Conservation (phyloP, 2,888 invertebrate species). For the Dasysyrphus albostriatus region DNA sequence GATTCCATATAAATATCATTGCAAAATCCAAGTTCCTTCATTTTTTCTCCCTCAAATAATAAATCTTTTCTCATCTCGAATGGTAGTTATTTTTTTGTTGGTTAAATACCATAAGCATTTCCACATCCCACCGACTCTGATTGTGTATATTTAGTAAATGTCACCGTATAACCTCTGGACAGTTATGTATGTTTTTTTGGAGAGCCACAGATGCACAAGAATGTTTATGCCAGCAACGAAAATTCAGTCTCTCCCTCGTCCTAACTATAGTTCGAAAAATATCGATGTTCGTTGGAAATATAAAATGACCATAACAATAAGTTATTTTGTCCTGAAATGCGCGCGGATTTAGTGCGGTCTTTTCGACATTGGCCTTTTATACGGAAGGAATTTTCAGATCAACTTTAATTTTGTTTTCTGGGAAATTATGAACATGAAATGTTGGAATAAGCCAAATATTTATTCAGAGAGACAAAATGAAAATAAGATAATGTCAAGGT, state of each 20-base stretch:
- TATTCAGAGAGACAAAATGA: not conserved
- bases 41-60: not conserved
- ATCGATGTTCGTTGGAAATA: not conserved
- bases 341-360: slow-evolving; percentile 18
- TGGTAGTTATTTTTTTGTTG: not conserved
- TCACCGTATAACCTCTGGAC: not conserved
- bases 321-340: slow-evolving; percentile 24
- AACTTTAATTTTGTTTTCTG: not conserved
- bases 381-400: not conserved
- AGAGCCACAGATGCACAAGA: slow-evolving; percentile 8
- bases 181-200: not conserved
- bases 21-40: not conserved
- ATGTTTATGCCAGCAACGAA: not conserved
- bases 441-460: not conserved
- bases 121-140: slow-evolving; percentile 4
- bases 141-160: not conserved
- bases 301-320: slow-evolving; percentile 27
- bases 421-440: not conserved
- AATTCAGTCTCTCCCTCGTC: not conserved
- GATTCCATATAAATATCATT: slow-evolving; percentile 32
- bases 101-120: slow-evolving; percentile 12
- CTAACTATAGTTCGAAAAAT: not conserved
- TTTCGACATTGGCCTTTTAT: slow-evolving; percentile 16
- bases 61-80: slow-evolving; percentile 11
- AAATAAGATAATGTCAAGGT: too few species aligned